Evolutionary conservation across 64 coral and sea anemone species (phyloP).

Genomic region (Dendronephthya gigantea): DNA sequence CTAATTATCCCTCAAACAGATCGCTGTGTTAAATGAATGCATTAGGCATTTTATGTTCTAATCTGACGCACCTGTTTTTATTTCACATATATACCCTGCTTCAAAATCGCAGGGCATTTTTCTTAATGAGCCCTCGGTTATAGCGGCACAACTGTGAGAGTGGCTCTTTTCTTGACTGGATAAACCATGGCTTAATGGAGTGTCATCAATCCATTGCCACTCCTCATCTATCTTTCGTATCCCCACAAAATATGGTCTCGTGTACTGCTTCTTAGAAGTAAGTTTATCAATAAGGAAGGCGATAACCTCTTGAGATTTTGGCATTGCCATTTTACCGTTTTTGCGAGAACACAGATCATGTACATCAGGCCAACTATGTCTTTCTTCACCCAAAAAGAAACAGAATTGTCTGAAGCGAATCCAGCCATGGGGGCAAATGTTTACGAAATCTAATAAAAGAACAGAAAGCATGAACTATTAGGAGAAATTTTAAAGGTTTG

Average conservation of each 20-base stretch:
- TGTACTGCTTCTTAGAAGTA: background rate
- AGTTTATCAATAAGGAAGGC: background rate
- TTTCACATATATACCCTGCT: background rate
- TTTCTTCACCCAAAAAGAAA: background rate
- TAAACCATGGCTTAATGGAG: background rate
- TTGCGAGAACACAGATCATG: background rate
- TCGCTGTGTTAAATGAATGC: no score
- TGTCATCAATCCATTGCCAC: constrained; percentile 14
- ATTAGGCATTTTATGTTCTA: no score
- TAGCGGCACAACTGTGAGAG: background rate
- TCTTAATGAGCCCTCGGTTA: background rate
- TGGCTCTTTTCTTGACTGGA: background rate
- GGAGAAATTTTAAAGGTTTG: no score
- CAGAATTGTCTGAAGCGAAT: background rate
- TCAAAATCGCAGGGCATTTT: constrained; percentile 3
- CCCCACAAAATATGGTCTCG: background rate
- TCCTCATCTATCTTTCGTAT: background rate
- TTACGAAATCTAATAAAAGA: background rate
- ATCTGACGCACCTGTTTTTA: constrained; percentile 11
- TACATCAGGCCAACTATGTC: background rate
- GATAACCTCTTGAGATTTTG: background rate
- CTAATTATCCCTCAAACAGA: no score
- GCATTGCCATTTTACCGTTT: background rate
- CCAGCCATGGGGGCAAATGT: background rate
- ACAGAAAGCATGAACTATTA: background rate